A percentile compares a stretch with the other conserved stretches of the same genome.
Conservation (phyloP, 2,797 vertebrate species). For the Triplophysa yarkandensis region DNA sequence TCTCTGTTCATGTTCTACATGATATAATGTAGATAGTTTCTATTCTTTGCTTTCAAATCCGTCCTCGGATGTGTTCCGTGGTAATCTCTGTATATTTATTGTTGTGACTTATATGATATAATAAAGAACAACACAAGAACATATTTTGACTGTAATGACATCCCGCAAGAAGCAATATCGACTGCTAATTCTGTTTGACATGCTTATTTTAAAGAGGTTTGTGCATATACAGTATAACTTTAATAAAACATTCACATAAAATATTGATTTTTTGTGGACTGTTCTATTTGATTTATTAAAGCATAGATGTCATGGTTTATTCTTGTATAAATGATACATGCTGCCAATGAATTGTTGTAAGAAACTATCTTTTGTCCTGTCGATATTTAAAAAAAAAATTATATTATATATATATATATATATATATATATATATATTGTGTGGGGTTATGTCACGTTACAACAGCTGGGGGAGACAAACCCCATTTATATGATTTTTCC, state of each 20-base stretch:
- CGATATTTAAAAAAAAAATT: no score
- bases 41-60: neutral
- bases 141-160: constrained; percentile 22
- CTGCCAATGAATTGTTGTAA: no score
- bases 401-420: no score
- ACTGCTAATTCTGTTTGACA: neutral
- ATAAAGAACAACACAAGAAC: neutral
- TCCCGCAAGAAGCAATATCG: neutral
- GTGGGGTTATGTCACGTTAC: neutral
- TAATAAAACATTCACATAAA: constrained; percentile 38
- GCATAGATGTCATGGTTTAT: neutral
- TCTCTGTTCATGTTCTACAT: neutral
- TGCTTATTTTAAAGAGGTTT: neutral
- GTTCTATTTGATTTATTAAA: neutral
- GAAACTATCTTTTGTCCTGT: no score
- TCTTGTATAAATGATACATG: constrained; percentile 11
- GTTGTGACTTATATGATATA: constrained; percentile 15
- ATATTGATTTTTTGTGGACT: neutral
- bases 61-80: neutral
- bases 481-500: neutral
- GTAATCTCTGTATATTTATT: constrained; percentile 25
- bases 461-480: constrained; percentile 44
- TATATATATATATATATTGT: no score
- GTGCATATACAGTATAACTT: constrained; percentile 10
- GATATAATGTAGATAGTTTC: neutral